A percentile compares a stretch with the other conserved stretches of the same genome.
phyloP scores from a whole-genome alignment of 2,888 invertebrate species.

The Choristoneura rosaceana region DNA sequence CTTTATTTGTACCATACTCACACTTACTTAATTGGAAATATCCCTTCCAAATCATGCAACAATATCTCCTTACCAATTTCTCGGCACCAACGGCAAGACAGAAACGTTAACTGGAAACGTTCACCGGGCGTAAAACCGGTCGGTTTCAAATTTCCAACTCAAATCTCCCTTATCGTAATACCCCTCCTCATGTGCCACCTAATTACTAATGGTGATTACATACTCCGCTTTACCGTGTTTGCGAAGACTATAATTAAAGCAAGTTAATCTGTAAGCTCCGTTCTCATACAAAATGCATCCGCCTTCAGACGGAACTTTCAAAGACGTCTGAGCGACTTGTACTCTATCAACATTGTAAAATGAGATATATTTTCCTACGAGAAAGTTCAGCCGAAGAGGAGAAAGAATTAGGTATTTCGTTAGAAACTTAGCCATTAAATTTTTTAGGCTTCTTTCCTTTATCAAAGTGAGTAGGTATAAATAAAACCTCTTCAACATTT shows the following conservation, averaged over 20 bases:
- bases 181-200: slow-evolving; percentile 56
- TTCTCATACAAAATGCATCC: slow-evolving; percentile 81
- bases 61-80: slow-evolving; percentile 27
- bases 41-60: slow-evolving; percentile 4
- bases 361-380: background rate
- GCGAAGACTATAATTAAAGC: slow-evolving; percentile 79
- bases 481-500: too few species aligned
- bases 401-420: too few species aligned
- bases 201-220: slow-evolving; percentile 82
- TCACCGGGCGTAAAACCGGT: slow-evolving; percentile 36
- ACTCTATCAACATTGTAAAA: background rate
- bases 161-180: slow-evolving; percentile 32
- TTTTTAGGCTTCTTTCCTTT: too few species aligned
- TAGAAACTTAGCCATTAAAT: too few species aligned
- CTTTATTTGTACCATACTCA: too few species aligned
- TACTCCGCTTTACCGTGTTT: slow-evolving; percentile 67
- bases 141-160: slow-evolving; percentile 31
- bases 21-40: background rate
- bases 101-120: slow-evolving; percentile 25
- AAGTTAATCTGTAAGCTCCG: slow-evolving; percentile 75
- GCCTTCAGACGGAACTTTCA: slow-evolving; percentile 47
- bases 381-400: background rate
- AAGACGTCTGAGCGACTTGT: slow-evolving; percentile 51
- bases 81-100: background rate
- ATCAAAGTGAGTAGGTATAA: too few species aligned